Evolutionary conservation across 2,113 vertebrate species (phyloP), one percentile per base, ranked within the genome.

Genomic region (Triplophysa dalaica): DNA sequence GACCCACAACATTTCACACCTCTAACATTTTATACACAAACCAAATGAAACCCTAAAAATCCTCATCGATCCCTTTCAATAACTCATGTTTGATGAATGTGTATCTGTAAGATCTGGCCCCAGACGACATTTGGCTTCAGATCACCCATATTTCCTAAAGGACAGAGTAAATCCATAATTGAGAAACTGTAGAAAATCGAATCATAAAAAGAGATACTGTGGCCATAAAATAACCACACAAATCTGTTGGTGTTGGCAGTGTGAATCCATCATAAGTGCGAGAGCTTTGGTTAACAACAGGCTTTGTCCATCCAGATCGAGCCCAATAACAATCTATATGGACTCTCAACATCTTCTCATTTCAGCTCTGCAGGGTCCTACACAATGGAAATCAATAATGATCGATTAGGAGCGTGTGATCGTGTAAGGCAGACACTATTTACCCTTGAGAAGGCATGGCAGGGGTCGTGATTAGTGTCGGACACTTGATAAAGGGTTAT

Each of bases 401-500:
- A 74, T 73, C 70, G 26, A 6, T 79, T 76, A 33, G 65, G 22
- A n/a, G 69, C 12, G 52, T 58, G 56, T 50, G 63, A 33, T 8
- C 54, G 52, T 58, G 66, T 77, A 69, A 66, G 21, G 24, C 63
- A 70, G 56, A 73, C 77, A 10, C 22, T 33, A 16, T 60, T 61
- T 68, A 78, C 54, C 43, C 66, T 69, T 68, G 26, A 63, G 24
- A 74, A 45, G 17, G 45, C 29, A 4, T n/a, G 45, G 73, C 73
- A 67, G 21, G 58, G 54, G 70, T 63, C 48, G 48, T 41, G 63
- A 74, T 56, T 73, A 67, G 81, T 68, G 66, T 22, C 24, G 21
- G 67, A 77, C 69, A 79, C 77, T 60, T 76, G 72, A 80, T 77
- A 75, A 82, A 60, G 83, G 80, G n/a, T 75, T 70, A 79, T 41